These are phyloP conservation scores for Pipistrellus pygmaeus DNA, from an alignment of 2,797 vertebrate genomes.

Conservation along the genomic window DNA sequence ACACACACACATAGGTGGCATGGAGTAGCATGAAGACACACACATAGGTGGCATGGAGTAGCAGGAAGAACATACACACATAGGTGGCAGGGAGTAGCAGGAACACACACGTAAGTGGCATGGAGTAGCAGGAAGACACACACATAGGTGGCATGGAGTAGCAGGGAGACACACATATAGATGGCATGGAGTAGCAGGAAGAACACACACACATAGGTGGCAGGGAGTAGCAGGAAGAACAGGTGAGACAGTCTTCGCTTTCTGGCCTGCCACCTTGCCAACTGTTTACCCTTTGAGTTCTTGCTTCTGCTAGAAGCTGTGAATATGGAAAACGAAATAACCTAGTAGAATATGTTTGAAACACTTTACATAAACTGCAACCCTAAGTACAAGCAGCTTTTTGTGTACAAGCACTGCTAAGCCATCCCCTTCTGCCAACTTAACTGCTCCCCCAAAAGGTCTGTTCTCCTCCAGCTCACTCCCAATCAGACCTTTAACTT, in stretches of 20 bases:
- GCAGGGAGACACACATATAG: no score
- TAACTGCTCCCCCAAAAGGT: neutral
- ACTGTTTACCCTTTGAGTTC: neutral
- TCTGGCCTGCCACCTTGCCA: neutral
- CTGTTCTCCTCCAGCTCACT: neutral
- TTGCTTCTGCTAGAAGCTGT: slow-evolving; percentile 8
- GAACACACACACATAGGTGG: no score
- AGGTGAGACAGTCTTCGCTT: neutral
- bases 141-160: no score
- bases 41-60: no score
- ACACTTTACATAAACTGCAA: neutral
- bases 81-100: no score
- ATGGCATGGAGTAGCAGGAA: no score
- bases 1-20: no score
- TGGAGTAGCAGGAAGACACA: no score
- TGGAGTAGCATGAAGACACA: no score
- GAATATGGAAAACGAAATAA: slow-evolving; percentile 14
- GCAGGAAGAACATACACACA: no score
- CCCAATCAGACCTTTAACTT: neutral
- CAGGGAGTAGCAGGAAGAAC: neutral
- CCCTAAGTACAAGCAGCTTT: neutral
- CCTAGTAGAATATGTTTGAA: neutral
- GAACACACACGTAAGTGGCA: no score
- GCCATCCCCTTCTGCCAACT: neutral
- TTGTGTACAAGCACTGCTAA: neutral